These are phyloP conservation scores for Helostoma temminkii DNA, from an alignment of 2,797 vertebrate genomes.

Conservation along the genomic window DNA sequence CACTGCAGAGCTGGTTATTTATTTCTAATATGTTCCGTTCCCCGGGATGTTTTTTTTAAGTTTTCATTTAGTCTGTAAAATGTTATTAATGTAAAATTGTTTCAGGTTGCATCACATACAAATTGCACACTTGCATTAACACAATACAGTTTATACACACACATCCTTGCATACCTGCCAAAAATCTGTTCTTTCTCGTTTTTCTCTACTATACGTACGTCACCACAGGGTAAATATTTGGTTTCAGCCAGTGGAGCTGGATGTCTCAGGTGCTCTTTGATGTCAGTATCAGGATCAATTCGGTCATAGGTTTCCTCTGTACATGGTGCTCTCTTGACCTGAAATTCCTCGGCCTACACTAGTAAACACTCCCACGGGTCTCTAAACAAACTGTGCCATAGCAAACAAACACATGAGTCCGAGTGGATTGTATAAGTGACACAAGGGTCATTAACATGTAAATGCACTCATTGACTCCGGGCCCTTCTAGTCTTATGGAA, in stretches of 20 bases:
- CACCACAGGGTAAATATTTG: slow-evolving; percentile 82
- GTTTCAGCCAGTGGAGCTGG: slow-evolving; percentile 48
- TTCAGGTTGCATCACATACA: not conserved
- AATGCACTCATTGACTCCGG: slow-evolving; percentile 70
- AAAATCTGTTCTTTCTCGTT: slow-evolving; percentile 55
- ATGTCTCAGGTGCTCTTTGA: slow-evolving; percentile 69
- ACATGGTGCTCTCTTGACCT: slow-evolving; percentile 73
- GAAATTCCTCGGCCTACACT: slow-evolving; percentile 68
- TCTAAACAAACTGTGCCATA: slow-evolving; percentile 70
- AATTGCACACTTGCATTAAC: slow-evolving; percentile 2
- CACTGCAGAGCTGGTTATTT: slow-evolving; percentile 32
- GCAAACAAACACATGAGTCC: slow-evolving; percentile 66
- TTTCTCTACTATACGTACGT: slow-evolving; percentile 66
- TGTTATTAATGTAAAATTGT: not conserved
- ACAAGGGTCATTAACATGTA: slow-evolving; percentile 65
- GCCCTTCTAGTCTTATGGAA: slow-evolving; percentile 42
- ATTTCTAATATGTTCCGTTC: slow-evolving; percentile 23
- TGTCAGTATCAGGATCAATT: slow-evolving; percentile 72
- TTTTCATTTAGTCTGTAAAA: not conserved
- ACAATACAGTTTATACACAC: not conserved
- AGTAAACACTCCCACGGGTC: slow-evolving; percentile 78
- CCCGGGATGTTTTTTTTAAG: not conserved
- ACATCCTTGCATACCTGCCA: slow-evolving; percentile 21
- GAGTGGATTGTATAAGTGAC: slow-evolving; percentile 60
- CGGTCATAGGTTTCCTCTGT: slow-evolving; percentile 63